Percentiles rank a stretch among this genome's conserved stretches.
These are phyloP conservation scores for Bubo blakistoni DNA, from an alignment of 2,113 vertebrate species.

Conservation along the genomic window DNA sequence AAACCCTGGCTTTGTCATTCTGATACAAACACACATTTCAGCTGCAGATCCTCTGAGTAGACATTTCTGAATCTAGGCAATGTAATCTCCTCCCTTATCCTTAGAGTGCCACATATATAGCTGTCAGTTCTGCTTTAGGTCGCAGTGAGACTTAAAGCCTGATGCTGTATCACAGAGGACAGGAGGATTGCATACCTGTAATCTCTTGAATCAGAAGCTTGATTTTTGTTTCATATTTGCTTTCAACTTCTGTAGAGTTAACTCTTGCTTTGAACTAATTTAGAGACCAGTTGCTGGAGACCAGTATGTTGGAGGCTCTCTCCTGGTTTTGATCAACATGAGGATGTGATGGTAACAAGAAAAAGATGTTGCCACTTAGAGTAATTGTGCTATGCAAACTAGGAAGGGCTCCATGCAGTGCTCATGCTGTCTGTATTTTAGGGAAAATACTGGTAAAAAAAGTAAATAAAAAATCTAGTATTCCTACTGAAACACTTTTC, in stretches of 20 bases:
- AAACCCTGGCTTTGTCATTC: background rate
- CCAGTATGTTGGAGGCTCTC: background rate
- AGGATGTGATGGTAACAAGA: background rate
- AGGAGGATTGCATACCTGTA: background rate
- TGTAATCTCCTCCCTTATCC: background rate
- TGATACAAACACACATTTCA: background rate
- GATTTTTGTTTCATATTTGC: background rate
- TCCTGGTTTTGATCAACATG: background rate
- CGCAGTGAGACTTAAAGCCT: accelerated
- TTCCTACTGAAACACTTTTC: background rate
- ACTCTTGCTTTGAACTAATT: background rate
- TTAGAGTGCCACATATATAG: background rate
- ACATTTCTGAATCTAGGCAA: background rate
- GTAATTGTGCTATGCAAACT: background rate
- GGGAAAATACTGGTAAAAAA: background rate
- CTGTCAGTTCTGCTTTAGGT: background rate
- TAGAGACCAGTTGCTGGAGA: background rate
- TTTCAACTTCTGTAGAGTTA: background rate
- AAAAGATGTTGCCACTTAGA: background rate
- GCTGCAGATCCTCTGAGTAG: background rate
- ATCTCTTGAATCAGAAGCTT: background rate
- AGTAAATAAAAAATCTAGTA: background rate
- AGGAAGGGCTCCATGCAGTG: background rate
- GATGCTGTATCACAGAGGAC: background rate
- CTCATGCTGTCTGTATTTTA: background rate